Evolutionary conservation across 2,113 vertebrate species (phyloP).

Genomic region (Shinisaurus crocodilurus): DNA sequence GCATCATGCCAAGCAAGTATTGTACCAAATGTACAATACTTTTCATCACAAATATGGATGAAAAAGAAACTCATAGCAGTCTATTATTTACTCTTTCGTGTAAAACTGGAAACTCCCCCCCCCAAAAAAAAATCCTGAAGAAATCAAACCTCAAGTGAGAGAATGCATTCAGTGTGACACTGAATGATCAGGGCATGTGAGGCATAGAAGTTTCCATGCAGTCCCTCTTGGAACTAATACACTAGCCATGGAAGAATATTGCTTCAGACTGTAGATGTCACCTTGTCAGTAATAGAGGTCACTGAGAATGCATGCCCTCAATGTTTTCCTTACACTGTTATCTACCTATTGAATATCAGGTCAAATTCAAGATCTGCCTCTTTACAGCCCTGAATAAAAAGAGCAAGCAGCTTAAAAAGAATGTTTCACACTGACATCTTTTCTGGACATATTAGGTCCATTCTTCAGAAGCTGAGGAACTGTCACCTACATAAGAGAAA

Average conservation of each 20-base stretch:
- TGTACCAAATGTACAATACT: not conserved
- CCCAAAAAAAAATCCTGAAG: not conserved
- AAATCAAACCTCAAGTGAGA: not conserved
- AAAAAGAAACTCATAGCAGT: not conserved
- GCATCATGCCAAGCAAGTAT: not conserved
- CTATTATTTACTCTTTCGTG: not conserved
- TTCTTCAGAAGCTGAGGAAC: not conserved
- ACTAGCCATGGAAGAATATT: not conserved
- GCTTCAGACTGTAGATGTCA: not conserved
- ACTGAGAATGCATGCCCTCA: not conserved
- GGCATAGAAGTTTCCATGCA: not conserved
- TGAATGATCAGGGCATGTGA: not conserved
- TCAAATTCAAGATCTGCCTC: not conserved
- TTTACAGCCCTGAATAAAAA: not conserved
- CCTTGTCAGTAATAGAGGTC: constrained; percentile 10
- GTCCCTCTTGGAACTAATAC: not conserved
- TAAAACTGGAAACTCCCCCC: not conserved
- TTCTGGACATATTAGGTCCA: rapidly evolving
- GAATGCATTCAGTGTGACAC: not conserved
- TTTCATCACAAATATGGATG: not conserved
- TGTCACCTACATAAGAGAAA: rapidly evolving
- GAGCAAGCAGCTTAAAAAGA: not conserved
- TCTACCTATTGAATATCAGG: not conserved
- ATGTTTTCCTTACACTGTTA: not conserved
- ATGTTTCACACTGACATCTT: not conserved